These are phyloP conservation scores for Neotoma lepida DNA, from an alignment of 2,113 vertebrate genomes.

Conservation along the genomic window DNA sequence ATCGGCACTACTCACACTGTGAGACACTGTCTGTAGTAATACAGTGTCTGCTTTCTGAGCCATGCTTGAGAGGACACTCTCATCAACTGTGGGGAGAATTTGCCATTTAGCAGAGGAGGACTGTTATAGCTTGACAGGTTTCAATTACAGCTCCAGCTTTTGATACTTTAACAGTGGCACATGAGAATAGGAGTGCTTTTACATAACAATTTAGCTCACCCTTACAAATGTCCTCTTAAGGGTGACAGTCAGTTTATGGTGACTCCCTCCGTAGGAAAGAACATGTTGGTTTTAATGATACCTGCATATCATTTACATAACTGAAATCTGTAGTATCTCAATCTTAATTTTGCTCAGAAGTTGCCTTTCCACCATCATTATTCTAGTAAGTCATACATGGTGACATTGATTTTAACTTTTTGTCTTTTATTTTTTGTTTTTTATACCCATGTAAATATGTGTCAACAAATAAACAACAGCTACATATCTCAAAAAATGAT, in stretches of 20 bases:
- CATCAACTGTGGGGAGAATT: constrained; percentile 6
- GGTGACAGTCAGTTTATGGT: too few relatives aligned
- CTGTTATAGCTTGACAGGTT: constrained; percentile 43
- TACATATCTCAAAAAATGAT: background rate
- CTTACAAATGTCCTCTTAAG: background rate
- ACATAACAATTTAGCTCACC: background rate
- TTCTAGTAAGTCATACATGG: background rate
- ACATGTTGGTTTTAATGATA: background rate
- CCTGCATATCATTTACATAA: background rate
- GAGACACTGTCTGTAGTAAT: background rate
- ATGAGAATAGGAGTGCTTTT: background rate
- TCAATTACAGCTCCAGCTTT: background rate
- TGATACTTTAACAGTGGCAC: background rate
- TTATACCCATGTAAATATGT: background rate
- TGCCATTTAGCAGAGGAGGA: constrained; percentile 7
- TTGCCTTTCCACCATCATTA: background rate
- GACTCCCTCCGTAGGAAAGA: background rate
- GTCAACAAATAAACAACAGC: background rate
- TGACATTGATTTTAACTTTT: background rate
- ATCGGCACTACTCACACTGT: background rate
- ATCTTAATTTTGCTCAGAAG: constrained; percentile 22
- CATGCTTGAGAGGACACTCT: constrained; percentile 1
- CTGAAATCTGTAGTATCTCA: background rate
- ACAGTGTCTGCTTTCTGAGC: constrained; percentile 29
- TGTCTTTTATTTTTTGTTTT: background rate